Percentiles rank a stretch among this genome's conserved stretches.
Evolutionary conservation across 2,797 vertebrate genomes (phyloP).

Genomic region (Sebastes minor): DNA sequence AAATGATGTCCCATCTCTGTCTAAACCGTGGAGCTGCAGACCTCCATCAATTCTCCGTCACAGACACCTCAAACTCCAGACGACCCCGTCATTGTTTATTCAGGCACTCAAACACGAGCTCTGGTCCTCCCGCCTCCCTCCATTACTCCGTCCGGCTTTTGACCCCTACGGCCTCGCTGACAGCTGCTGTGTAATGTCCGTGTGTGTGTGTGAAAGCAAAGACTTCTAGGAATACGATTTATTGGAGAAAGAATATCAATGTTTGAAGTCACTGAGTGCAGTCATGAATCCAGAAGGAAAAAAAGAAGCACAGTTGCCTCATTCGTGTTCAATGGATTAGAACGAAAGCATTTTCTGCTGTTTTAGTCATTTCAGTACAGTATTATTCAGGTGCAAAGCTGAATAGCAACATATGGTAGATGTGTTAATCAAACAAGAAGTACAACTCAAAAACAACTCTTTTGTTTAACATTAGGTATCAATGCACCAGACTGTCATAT

Average conservation of each 20-base stretch:
- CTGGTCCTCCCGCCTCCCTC: conserved; percentile 47
- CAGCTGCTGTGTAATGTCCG: conserved; percentile 64
- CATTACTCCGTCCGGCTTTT: conserved; percentile 53
- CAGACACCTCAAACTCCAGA: conserved; percentile 74
- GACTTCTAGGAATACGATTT: conserved; percentile 14
- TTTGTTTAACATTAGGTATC: not conserved
- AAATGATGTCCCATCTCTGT: not conserved
- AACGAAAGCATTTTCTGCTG: not conserved
- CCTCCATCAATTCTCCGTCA: conserved; percentile 45
- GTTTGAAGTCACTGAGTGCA: conserved; percentile 22
- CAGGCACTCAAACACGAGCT: conserved; percentile 61
- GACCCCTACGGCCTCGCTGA: conserved; percentile 48
- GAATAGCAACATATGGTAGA: not conserved
- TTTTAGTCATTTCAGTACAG: not conserved
- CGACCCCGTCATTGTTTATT: conserved; percentile 74
- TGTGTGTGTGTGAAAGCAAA: conserved; percentile 38
- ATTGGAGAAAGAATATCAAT: not conserved
- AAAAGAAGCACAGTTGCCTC: not conserved
- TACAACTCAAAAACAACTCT: not conserved
- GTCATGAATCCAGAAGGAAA: not conserved
- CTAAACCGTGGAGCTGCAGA: not conserved
- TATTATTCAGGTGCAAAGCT: not conserved
- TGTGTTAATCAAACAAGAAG: not conserved
- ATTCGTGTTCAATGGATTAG: conserved; percentile 10
- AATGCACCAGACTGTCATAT: not conserved